phyloP scores from a whole-genome alignment of 2,888 invertebrate genomes.

The Drosophila barbarae region DNA sequence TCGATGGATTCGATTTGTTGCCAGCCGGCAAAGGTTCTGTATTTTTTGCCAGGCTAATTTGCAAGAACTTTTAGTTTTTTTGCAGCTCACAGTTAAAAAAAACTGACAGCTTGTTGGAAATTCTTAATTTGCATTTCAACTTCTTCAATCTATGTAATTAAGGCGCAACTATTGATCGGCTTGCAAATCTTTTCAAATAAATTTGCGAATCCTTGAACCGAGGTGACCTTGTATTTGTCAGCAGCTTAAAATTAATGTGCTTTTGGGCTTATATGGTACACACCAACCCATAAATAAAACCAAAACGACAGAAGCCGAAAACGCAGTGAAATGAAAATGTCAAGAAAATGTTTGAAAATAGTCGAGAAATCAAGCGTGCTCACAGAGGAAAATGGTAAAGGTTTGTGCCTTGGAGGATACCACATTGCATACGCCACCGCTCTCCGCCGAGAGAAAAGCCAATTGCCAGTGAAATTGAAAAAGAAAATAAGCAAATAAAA shows the following conservation, averaged over 20 bases:
- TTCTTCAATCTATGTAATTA: not conserved
- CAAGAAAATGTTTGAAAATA: conserved; percentile 49
- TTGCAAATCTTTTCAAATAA: not conserved
- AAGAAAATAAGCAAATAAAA: conserved; percentile 14
- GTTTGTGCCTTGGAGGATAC: conserved; percentile 24
- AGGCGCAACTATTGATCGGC: not conserved
- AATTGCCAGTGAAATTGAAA: conserved; percentile 61
- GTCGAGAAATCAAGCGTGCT: conserved; percentile 26
- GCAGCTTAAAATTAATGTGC: conserved; percentile 50
- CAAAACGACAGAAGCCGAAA: conserved; percentile 21
- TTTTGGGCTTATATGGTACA: conserved; percentile 16
- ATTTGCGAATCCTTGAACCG: conserved; percentile 15
- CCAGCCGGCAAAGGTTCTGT: conserved; percentile 37
- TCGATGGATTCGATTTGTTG: conserved; percentile 7
- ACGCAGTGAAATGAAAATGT: conserved; percentile 52
- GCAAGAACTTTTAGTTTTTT: conserved; percentile 8
- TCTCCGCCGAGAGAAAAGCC: conserved; percentile 20
- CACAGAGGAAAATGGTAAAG: conserved; percentile 18
- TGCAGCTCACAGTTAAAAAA: conserved; percentile 21
- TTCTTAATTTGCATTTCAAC: not conserved
- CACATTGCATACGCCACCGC: not conserved
- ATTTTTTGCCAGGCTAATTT: conserved; percentile 63
- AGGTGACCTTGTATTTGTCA: conserved; percentile 55
- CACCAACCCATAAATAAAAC: conserved; percentile 44
- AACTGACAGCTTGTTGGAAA: no score